Conservation (phyloP, 2,797 vertebrate genomes). For the Sternotherus odoratus region DNA sequence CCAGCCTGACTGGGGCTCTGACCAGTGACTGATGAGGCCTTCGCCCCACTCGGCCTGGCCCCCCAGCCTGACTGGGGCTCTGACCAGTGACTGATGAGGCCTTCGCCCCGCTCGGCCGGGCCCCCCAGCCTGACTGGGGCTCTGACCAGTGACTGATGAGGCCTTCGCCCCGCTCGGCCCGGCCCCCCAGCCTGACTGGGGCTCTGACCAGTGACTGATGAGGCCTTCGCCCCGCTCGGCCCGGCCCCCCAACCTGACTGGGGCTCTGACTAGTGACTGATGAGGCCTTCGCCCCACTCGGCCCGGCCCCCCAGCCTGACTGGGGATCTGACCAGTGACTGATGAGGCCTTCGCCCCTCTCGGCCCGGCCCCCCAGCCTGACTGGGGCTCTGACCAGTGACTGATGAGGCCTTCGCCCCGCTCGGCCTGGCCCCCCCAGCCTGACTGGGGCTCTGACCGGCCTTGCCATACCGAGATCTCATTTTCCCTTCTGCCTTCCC, state of each 20-base stretch:
- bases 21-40: background rate
- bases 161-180: background rate
- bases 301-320: background rate
- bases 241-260: background rate
- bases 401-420: background rate
- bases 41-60: background rate
- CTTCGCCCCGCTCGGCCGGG: background rate
- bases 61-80: background rate
- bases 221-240: background rate
- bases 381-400: fast-evolving
- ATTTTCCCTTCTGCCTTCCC: background rate
- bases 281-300: background rate
- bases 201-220: background rate
- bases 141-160: background rate
- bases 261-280: background rate
- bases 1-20: background rate
- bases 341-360: background rate
- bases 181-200: background rate
- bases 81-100: background rate
- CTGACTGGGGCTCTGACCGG: background rate
- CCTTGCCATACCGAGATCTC: fast-evolving
- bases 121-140: background rate
- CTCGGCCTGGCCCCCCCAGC: background rate
- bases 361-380: background rate
- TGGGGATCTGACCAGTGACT: fast-evolving